phyloP scores from a whole-genome alignment of 2,797 vertebrate species.

The Cyclura pinguis region DNA sequence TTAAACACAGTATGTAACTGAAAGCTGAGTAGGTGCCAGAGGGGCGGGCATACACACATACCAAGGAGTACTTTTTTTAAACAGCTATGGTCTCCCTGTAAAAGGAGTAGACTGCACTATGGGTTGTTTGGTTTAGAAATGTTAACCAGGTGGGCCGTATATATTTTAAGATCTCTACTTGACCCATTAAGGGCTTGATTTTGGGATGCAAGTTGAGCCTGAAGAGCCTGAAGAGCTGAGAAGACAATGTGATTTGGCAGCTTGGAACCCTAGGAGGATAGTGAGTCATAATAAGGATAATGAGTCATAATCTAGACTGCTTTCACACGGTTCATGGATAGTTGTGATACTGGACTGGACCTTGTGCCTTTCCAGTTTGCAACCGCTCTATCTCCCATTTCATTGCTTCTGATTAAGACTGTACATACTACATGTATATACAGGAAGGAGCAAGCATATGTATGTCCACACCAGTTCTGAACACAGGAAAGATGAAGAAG shows the following conservation, averaged over 20 bases:
- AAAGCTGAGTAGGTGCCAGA: constrained; percentile 36
- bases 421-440: neutral
- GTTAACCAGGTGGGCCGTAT: constrained; percentile 62
- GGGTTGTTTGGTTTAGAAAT: constrained; percentile 79
- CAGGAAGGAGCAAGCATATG: neutral
- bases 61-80: constrained; percentile 13
- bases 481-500: neutral
- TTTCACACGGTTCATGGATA: neutral
- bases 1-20: constrained; percentile 15
- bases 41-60: constrained; percentile 23
- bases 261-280: neutral
- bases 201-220: constrained; percentile 38
- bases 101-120: constrained; percentile 56
- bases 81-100: constrained; percentile 61
- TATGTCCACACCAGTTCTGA: neutral
- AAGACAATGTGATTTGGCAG: neutral
- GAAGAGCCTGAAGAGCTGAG: neutral
- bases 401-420: neutral
- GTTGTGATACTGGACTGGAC: neutral
- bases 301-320: fast-evolving
- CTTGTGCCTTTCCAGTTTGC: neutral
- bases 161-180: constrained; percentile 41
- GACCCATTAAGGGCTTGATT: constrained; percentile 49
- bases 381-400: neutral
- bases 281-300: fast-evolving